These are phyloP conservation scores for Drosophila repletoides DNA, from an alignment of 1,140 invertebrate species.

Conservation along the genomic window DNA sequence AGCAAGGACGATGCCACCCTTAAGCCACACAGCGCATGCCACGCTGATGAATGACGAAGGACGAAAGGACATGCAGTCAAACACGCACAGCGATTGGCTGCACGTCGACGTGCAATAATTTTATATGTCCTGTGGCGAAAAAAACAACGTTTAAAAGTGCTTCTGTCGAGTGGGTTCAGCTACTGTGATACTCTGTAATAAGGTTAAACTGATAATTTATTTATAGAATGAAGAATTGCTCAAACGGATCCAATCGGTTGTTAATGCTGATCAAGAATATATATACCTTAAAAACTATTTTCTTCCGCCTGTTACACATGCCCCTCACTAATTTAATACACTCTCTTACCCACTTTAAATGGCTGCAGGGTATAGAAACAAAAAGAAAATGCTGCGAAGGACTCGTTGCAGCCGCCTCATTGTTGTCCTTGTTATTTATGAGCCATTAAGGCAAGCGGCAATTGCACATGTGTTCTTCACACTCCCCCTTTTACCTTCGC, in stretches of 20 bases:
- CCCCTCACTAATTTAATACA: too few relatives aligned
- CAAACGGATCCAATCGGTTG: too few relatives aligned
- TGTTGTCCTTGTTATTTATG: constrained; percentile 77
- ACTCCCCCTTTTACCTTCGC: constrained; percentile 14
- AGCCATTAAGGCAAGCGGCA: constrained; percentile 78
- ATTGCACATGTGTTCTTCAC: constrained; percentile 80
- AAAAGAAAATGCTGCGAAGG: constrained; percentile 35
- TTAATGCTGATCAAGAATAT: too few relatives aligned
- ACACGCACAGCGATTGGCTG: constrained; percentile 72
- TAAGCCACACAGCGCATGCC: constrained; percentile 66
- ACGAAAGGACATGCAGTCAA: constrained; percentile 67
- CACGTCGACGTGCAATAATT: constrained; percentile 77
- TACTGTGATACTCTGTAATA: too few relatives aligned
- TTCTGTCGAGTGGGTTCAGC: too few relatives aligned
- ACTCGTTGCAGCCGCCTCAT: constrained; percentile 68
- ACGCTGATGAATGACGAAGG: constrained; percentile 76
- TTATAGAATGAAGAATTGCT: too few relatives aligned
- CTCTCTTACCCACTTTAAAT: too few relatives aligned
- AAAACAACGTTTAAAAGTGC: too few relatives aligned
- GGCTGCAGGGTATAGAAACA: too few relatives aligned
- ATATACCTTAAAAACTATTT: too few relatives aligned
- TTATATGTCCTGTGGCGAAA: constrained; percentile 56
- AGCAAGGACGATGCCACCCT: constrained; percentile 54
- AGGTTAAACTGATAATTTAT: too few relatives aligned
- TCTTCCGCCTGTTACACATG: too few relatives aligned